Evolutionary conservation across 2,888 invertebrate genomes (phyloP).

Genomic region (Drosophila borealis): DNA sequence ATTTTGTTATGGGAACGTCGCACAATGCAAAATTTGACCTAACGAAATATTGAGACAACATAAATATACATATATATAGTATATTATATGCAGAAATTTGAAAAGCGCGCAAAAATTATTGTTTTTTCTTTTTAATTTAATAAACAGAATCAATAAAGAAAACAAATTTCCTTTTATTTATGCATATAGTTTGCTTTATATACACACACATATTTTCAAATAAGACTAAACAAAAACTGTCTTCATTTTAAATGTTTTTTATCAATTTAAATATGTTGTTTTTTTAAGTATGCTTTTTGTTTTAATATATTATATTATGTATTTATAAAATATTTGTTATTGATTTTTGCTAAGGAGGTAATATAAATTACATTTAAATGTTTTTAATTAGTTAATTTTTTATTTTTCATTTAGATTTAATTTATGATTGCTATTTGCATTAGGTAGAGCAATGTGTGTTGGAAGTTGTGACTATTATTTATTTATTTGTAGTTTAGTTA

Average conservation of each 20-base stretch:
- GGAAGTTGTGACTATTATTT: conserved; percentile 69
- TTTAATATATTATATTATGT: conserved; percentile 39
- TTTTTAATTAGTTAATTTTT: conserved; percentile 43
- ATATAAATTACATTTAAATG: conserved; percentile 79
- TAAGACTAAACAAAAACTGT: conserved; percentile 69
- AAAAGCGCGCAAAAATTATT: conserved; percentile 45
- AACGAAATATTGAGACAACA: conserved; percentile 32
- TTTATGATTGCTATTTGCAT: conserved; percentile 55
- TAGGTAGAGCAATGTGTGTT: conserved; percentile 46
- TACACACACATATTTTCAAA: conserved; percentile 62
- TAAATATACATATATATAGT: neutral
- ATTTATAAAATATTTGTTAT: conserved; percentile 58
- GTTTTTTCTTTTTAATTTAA: conserved; percentile 25
- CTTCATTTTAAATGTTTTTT: conserved; percentile 42
- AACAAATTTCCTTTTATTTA: conserved; percentile 24
- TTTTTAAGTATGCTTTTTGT: conserved; percentile 52
- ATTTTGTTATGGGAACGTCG: conserved; percentile 15
- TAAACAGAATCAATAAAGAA: conserved; percentile 23
- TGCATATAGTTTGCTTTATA: conserved; percentile 54
- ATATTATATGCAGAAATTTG: conserved; percentile 1
- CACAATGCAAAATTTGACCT: conserved; percentile 18
- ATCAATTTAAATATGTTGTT: conserved; percentile 38
- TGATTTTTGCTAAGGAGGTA: conserved; percentile 83
- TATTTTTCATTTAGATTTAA: conserved; percentile 34
- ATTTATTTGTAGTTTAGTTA: conserved; percentile 41